These are phyloP conservation scores for Drosophila kepulauana DNA, from an alignment of 1,140 invertebrate genomes.

Conservation along the genomic window DNA sequence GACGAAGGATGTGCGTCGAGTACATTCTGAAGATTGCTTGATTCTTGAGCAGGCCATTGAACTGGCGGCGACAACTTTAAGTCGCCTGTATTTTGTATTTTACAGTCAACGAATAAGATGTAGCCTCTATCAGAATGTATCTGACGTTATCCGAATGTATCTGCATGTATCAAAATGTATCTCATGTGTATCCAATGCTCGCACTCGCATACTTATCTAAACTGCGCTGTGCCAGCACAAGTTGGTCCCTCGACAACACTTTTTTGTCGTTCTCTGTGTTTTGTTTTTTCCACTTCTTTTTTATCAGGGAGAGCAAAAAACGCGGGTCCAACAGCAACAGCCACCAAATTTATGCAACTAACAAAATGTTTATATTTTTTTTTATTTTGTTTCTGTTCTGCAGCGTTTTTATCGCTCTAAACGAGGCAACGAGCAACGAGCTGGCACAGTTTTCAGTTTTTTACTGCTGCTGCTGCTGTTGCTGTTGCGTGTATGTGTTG, in stretches of 20 bases:
- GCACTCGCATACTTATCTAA: slow-evolving; percentile 37
- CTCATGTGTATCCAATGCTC: slow-evolving; percentile 13
- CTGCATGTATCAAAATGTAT: slow-evolving; percentile 8
- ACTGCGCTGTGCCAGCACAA: slow-evolving; percentile 56
- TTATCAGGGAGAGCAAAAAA: slow-evolving; percentile 38
- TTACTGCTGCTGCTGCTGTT: not conserved
- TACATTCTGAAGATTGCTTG: slow-evolving; percentile 22
- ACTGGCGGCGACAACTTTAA: slow-evolving; percentile 45
- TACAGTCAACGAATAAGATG: too few relatives aligned
- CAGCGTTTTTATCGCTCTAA: slow-evolving; percentile 71
- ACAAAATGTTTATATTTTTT: slow-evolving; percentile 56
- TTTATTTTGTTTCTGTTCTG: slow-evolving; percentile 45
- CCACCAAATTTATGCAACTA: slow-evolving; percentile 78
- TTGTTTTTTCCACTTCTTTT: not conserved
- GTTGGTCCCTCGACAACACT: slow-evolving; percentile 78
- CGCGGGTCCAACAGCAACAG: slow-evolving; percentile 46
- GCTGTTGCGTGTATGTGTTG: slow-evolving; percentile 22
- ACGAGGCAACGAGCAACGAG: slow-evolving; percentile 32
- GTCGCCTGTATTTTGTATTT: not conserved
- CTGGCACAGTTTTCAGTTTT: slow-evolving; percentile 28
- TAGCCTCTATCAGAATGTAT: not conserved
- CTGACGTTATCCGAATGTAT: slow-evolving; percentile 3
- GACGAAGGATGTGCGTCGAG: slow-evolving; percentile 17
- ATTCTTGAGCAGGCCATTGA: slow-evolving; percentile 63
- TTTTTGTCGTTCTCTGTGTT: slow-evolving; percentile 58